Conservation (phyloP, 2,888 invertebrate species). For the Agrochola litura region DNA sequence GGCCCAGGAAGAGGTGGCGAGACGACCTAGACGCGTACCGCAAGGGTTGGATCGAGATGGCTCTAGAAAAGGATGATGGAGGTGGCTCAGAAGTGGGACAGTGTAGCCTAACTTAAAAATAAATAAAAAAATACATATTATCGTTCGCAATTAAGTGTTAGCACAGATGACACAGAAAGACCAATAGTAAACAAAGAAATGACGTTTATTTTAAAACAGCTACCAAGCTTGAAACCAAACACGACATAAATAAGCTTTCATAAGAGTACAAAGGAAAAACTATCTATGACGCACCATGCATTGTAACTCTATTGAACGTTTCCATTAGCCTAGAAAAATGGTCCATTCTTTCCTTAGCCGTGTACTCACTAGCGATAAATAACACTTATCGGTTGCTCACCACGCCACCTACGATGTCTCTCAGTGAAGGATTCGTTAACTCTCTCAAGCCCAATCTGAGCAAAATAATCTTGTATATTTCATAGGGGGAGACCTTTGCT, state of each 20-base stretch:
- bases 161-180: background rate
- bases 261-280: constrained; percentile 2
- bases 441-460: background rate
- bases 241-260: constrained; percentile 21
- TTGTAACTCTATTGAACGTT: constrained; percentile 16
- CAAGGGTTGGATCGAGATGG: too few species aligned
- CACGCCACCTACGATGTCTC: background rate
- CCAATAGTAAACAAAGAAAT: background rate
- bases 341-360: background rate
- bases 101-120: too few species aligned
- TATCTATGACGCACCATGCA: constrained; percentile 4
- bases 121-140: too few species aligned
- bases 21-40: too few species aligned
- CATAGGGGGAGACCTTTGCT: background rate
- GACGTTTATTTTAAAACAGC: background rate
- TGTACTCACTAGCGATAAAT: background rate
- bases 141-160: background rate
- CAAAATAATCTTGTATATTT: background rate
- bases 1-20: too few species aligned
- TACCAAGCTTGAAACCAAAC: background rate
- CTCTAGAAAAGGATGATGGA: too few species aligned
- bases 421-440: background rate
- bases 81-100: too few species aligned
- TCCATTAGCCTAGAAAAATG: constrained; percentile 36
- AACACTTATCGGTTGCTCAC: background rate